Evolutionary conservation across 2,113 vertebrate species (phyloP).

Genomic region (Hyperopisus bebe): DNA sequence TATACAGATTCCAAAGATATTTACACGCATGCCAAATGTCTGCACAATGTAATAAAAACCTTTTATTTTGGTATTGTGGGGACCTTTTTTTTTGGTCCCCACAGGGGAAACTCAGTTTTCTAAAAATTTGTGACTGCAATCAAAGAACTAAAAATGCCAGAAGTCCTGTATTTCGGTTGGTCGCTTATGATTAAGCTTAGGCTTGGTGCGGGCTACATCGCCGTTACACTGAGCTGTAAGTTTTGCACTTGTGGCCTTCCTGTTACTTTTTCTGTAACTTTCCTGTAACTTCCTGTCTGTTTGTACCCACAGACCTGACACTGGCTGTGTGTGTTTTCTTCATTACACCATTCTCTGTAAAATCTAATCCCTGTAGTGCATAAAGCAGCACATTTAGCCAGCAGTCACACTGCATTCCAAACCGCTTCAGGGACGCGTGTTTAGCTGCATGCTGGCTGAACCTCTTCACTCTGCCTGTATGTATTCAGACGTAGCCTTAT

Average conservation of each 20-base stretch:
- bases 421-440: not conserved
- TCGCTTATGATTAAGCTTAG: too few relatives aligned
- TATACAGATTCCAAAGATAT: not conserved
- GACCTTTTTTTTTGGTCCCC: too few relatives aligned
- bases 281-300: not conserved
- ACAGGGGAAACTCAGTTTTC: too few relatives aligned
- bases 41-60: too few relatives aligned
- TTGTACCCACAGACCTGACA: not conserved
- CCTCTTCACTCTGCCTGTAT: not conserved
- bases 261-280: too few relatives aligned
- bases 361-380: not conserved
- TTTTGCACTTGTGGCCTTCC: not conserved
- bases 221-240: not conserved
- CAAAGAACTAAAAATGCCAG: too few relatives aligned
- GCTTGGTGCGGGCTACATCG: not conserved
- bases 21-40: not conserved
- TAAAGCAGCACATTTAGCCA: too few relatives aligned
- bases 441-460: not conserved
- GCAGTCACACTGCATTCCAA: not conserved
- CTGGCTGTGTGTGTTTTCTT: too few relatives aligned
- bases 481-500: not conserved
- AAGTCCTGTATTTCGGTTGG: too few relatives aligned
- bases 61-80: too few relatives aligned
- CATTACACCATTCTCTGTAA: not conserved
- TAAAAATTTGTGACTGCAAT: too few relatives aligned